These are phyloP conservation scores for Falco biarmicus DNA, from an alignment of 2,797 vertebrate genomes.

Conservation along the genomic window DNA sequence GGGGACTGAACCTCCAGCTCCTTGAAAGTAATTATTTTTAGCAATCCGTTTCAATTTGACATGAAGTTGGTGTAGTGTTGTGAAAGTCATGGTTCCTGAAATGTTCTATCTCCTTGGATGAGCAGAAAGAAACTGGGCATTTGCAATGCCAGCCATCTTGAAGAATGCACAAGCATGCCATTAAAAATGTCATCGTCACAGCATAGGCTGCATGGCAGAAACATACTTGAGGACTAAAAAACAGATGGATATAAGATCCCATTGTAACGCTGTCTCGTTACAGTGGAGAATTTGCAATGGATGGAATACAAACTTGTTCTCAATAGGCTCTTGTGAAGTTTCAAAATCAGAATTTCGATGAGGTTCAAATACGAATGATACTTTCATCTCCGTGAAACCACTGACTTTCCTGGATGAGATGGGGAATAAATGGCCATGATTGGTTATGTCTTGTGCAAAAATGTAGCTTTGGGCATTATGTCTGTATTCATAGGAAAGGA, in stretches of 20 bases:
- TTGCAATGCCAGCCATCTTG: background rate
- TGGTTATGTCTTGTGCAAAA: background rate
- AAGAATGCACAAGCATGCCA: background rate
- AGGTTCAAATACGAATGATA: background rate
- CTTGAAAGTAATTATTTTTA: background rate
- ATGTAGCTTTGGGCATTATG: background rate
- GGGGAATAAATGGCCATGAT: background rate
- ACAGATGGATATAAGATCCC: background rate
- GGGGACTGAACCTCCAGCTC: background rate
- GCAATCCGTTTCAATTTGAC: background rate
- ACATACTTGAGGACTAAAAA: background rate
- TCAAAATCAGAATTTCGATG: background rate
- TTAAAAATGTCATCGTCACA: background rate
- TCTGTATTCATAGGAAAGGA: background rate
- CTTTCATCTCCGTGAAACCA: background rate
- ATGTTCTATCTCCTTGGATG: background rate
- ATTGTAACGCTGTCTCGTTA: fast-evolving
- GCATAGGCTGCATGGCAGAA: background rate
- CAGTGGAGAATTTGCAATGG: background rate
- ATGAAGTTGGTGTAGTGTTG: background rate
- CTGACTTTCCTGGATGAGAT: background rate
- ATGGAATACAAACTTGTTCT: background rate
- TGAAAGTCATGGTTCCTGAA: background rate
- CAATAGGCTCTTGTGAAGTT: background rate
- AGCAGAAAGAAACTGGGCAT: background rate